Base-by-base conservation (phyloP, 2,888 invertebrate genomes). In the Lymantria monacha region DNA sequence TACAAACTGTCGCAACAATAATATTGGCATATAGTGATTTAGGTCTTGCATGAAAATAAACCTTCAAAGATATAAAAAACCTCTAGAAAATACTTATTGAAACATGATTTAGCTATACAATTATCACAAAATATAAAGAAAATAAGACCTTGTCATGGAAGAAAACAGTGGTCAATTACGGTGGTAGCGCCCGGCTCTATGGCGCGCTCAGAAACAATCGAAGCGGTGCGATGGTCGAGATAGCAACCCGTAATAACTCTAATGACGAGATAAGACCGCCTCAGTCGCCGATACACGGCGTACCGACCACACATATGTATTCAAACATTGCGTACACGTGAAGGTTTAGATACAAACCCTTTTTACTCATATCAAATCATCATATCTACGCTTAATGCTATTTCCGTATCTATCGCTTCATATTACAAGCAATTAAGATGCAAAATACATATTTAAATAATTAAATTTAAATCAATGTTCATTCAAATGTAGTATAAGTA, bases 151-250 rank as follows among this genome's bases (percentile, higher is more conserved):
- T 76, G 79, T 77, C 74, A 77, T 78, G 76, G 81, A 85, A 83
- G 87, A 87, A 89, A 90, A 90, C 89, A 88, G 87, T 87, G 88
- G 87, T 89, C 90, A 91, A 90, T 91, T 90, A 90, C 80, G 79
- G 79, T 70, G 83, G 83, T 84, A 83, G 83, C 82, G 38, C 33
- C 33, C 79, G 81, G 78, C 77, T 81, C 76, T 79, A 82, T 81
- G 80, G 86, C 83, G 83, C 81, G 81, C 82, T 86, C 84, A 79
- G 87, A 85, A 89, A 90, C 90, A 90, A 89, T 89, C 88, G 90
- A 86, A 85, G 87, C 87, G 87, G 85, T 85, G 87, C 87, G 88
- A 91, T 88, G 84, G 79, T 77, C 82, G 83, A 87, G 88, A 90
- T 90, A 90, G 33, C 84, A 79, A 72, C 81, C 87, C 72, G 81